phyloP scores from a whole-genome alignment of 2,797 vertebrate species.

The Gallirallus australis region DNA sequence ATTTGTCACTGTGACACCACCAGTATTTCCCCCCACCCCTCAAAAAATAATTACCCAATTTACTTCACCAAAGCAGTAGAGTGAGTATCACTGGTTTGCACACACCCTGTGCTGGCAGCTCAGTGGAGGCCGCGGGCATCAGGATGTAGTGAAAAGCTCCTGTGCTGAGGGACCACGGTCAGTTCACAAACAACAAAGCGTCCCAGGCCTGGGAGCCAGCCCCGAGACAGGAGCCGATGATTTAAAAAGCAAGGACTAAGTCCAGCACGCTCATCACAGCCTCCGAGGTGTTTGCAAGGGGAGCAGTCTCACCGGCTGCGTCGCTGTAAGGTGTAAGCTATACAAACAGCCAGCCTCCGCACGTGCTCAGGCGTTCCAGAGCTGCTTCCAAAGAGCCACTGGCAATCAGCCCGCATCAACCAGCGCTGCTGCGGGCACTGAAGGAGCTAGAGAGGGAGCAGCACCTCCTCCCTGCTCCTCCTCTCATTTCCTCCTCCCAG shows the following conservation, averaged over 20 bases:
- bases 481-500: background rate
- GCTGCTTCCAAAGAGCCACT: background rate
- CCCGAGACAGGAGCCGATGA: background rate
- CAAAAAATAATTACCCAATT: no score
- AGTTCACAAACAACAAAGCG: background rate
- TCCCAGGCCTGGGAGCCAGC: background rate
- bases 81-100: background rate
- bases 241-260: background rate
- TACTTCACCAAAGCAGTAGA: no score
- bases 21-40: no score
- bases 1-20: background rate
- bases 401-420: background rate
- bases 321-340: background rate
- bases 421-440: background rate
- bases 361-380: background rate
- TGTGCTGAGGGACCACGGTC: background rate
- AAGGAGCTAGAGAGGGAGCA: background rate
- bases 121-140: background rate
- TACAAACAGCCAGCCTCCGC: no score
- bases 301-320: background rate
- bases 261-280: background rate
- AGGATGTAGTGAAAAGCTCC: background rate
- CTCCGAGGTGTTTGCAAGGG: background rate
- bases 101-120: background rate
- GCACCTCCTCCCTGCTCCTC: background rate